These are phyloP conservation scores for Natrix natrix DNA, from an alignment of 2,797 vertebrate genomes.

Conservation along the genomic window DNA sequence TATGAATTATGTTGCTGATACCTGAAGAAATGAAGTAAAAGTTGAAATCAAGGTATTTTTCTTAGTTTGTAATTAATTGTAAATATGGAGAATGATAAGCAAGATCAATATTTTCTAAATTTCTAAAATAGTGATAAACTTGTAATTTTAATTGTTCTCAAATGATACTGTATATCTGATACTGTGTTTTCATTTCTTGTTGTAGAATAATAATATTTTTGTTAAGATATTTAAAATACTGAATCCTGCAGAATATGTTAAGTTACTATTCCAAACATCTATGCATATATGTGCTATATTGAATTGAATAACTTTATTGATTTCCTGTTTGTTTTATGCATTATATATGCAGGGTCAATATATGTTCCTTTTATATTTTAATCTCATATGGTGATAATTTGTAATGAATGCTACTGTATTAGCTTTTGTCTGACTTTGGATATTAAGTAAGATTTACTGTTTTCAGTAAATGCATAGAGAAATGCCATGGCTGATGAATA, in stretches of 20 bases:
- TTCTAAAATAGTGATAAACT: conserved; percentile 8
- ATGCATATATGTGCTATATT: background rate
- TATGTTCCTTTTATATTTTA: background rate
- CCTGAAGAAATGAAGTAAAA: conserved; percentile 22
- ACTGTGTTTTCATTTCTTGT: background rate
- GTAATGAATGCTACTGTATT: background rate
- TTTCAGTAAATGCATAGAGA: background rate
- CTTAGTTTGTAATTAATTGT: conserved; percentile 42
- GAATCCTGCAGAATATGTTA: background rate
- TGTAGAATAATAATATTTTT: background rate
- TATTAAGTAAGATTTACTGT: background rate
- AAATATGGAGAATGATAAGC: background rate
- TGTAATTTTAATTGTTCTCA: conserved; percentile 45
- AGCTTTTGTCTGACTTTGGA: background rate
- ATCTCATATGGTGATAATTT: background rate
- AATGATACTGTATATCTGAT: background rate
- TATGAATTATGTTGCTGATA: conserved; percentile 43
- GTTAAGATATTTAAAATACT: background rate
- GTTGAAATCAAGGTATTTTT: conserved; percentile 47
- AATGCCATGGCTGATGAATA: background rate
- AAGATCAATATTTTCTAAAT: background rate
- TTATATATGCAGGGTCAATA: background rate
- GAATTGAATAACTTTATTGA: background rate
- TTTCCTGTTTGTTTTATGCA: background rate
- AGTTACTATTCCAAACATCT: background rate